phyloP scores from a whole-genome alignment of 2,113 vertebrate genomes.

The Grammomys dolichurus region DNA sequence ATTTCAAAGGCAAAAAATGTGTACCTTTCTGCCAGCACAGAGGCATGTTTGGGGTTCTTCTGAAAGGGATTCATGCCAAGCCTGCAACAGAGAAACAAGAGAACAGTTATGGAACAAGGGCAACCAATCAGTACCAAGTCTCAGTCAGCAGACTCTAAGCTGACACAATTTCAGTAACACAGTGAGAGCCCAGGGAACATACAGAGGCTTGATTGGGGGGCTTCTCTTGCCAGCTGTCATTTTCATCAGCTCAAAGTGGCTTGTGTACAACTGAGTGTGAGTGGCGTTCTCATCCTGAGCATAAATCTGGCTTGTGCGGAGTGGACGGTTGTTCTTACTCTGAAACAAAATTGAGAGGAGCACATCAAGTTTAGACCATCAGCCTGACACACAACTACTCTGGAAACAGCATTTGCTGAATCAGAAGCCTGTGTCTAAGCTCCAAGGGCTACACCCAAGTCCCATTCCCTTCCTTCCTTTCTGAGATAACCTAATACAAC shows the following conservation, averaged over 20 bases:
- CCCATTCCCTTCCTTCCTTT: background rate
- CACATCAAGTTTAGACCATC: background rate
- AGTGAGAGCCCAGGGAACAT: slow-evolving; percentile 55
- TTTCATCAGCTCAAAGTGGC: slow-evolving; percentile 92
- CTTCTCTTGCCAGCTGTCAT: slow-evolving; percentile 92
- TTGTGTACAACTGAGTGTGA: slow-evolving; percentile 90
- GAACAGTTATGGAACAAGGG: background rate
- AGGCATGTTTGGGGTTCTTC: slow-evolving; percentile 93
- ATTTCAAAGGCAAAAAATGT: background rate
- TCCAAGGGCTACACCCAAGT: no score
- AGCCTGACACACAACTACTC: no score
- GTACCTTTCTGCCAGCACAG: slow-evolving; percentile 91
- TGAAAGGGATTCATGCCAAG: slow-evolving; percentile 92
- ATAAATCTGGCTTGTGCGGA: slow-evolving; percentile 91
- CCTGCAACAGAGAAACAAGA: slow-evolving; percentile 77
- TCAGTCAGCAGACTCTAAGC: background rate
- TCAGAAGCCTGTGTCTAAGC: background rate
- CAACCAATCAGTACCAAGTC: no score
- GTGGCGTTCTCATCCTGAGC: slow-evolving; percentile 92
- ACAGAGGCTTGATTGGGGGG: slow-evolving; percentile 92
- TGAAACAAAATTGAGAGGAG: slow-evolving; percentile 69
- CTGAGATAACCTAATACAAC: background rate
- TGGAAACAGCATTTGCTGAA: background rate
- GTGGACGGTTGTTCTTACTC: slow-evolving; percentile 90
- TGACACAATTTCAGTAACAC: background rate